Conservation (phyloP, 2,888 invertebrate species). For the Leptinotarsa juncta region DNA sequence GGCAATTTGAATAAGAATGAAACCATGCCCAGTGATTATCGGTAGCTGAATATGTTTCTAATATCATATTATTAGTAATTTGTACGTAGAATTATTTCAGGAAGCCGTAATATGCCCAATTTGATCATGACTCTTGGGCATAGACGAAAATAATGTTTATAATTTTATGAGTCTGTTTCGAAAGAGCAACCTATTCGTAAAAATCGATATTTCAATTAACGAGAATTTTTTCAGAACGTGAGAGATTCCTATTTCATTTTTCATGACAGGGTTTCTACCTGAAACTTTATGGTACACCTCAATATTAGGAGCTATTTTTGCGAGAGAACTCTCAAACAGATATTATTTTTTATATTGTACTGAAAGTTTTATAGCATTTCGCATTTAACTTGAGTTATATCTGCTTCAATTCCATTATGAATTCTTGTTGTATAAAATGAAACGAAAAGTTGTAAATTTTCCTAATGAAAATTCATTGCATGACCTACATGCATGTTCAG, state of each 20-base stretch:
- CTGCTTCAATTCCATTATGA: too few species aligned
- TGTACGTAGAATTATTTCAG: constrained; percentile 39
- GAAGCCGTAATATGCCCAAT: constrained; percentile 34
- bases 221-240: neutral
- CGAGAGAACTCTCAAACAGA: too few species aligned
- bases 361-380: too few species aligned
- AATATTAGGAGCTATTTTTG: too few species aligned
- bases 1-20: constrained; percentile 20
- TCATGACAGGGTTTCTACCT: too few species aligned
- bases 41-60: constrained; percentile 43
- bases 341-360: too few species aligned
- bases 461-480: too few species aligned
- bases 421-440: too few species aligned
- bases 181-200: neutral
- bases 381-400: too few species aligned
- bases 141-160: constrained; percentile 18
- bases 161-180: constrained; percentile 12
- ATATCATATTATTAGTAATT: constrained; percentile 41
- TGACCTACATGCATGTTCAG: too few species aligned
- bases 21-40: constrained; percentile 36
- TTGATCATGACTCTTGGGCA: constrained; percentile 19
- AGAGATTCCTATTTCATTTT: neutral
- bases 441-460: too few species aligned
- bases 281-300: too few species aligned
- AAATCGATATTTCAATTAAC: constrained; percentile 2